Evolutionary conservation across 2,797 vertebrate species (phyloP).

Genomic region (Cynodonichthys magdalenae): DNA sequence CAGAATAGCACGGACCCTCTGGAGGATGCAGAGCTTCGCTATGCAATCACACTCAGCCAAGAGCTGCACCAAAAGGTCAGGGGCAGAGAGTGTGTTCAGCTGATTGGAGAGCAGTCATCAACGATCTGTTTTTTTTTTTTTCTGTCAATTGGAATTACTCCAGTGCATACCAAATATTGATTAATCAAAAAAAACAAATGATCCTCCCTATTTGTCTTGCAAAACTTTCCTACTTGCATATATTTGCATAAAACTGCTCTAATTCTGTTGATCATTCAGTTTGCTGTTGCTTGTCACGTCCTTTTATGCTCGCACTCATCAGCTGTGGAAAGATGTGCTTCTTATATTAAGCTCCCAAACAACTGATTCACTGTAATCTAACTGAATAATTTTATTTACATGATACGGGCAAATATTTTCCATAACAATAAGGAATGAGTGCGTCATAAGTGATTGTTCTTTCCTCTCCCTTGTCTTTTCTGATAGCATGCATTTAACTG

Average conservation of each 20-base stretch:
- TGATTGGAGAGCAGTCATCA: constrained; percentile 51
- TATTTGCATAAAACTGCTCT: constrained; percentile 26
- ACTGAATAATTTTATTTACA: constrained; percentile 51
- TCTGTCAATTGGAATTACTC: constrained; percentile 61
- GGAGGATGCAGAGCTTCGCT: constrained; percentile 90
- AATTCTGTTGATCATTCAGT: constrained; percentile 29
- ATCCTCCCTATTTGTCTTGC: constrained; percentile 41
- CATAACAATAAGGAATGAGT: constrained; percentile 33
- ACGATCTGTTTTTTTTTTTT: constrained; percentile 49
- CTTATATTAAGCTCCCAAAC: constrained; percentile 4
- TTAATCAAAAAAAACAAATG: constrained; percentile 48
- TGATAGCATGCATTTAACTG: constrained; percentile 53
- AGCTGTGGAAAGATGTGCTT: constrained; percentile 12
- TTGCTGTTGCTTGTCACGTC: background rate
- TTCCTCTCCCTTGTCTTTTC: constrained; percentile 26
- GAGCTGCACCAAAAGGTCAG: constrained; percentile 93
- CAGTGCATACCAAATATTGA: constrained; percentile 25
- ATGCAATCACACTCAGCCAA: constrained; percentile 93
- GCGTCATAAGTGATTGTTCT: constrained; percentile 47
- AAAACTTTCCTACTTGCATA: constrained; percentile 29
- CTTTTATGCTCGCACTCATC: constrained; percentile 3
- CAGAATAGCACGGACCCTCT: constrained; percentile 77
- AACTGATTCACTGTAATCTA: constrained; percentile 23
- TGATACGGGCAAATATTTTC: constrained; percentile 52
- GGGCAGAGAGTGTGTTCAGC: constrained; percentile 72